Evolutionary conservation across 2,113 vertebrate genomes (phyloP).

Genomic region (Pardalotus punctatus): DNA sequence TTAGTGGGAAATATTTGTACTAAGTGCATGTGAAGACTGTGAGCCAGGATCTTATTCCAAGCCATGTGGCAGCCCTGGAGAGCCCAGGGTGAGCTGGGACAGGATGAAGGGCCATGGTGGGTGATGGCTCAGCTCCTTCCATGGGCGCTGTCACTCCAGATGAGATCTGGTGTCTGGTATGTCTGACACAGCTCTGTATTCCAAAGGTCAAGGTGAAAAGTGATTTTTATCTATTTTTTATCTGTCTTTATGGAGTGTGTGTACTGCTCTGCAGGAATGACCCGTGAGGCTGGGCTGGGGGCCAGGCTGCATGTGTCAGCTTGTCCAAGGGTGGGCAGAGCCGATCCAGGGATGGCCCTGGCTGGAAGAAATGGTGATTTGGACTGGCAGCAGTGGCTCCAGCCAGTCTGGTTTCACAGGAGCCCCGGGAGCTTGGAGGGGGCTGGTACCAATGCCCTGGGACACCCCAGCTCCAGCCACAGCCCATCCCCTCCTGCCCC

Average conservation of each 20-base stretch:
- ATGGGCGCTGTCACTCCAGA: not conserved
- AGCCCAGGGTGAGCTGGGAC: not conserved
- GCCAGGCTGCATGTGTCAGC: not conserved
- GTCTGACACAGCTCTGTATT: not conserved
- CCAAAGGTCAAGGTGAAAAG: not conserved
- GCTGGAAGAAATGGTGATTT: too few relatives aligned
- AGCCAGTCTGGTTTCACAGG: not conserved
- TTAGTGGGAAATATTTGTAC: not conserved
- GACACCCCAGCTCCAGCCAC: not conserved
- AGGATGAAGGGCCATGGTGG: not conserved
- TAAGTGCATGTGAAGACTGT: not conserved
- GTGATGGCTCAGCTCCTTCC: not conserved
- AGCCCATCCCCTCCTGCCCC: not conserved
- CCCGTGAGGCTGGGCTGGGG: not conserved
- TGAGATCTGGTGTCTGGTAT: not conserved
- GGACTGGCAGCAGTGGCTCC: not conserved
- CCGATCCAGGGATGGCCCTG: fast-evolving
- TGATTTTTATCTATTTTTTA: not conserved
- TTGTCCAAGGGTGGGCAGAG: fast-evolving
- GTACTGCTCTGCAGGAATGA: not conserved
- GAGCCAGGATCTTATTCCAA: not conserved
- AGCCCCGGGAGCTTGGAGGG: not conserved
- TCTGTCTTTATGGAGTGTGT: not conserved
- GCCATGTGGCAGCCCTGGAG: not conserved
- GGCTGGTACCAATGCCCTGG: not conserved